Evolutionary conservation across 2,797 vertebrate species (phyloP).

Genomic region (Betta splendens): DNA sequence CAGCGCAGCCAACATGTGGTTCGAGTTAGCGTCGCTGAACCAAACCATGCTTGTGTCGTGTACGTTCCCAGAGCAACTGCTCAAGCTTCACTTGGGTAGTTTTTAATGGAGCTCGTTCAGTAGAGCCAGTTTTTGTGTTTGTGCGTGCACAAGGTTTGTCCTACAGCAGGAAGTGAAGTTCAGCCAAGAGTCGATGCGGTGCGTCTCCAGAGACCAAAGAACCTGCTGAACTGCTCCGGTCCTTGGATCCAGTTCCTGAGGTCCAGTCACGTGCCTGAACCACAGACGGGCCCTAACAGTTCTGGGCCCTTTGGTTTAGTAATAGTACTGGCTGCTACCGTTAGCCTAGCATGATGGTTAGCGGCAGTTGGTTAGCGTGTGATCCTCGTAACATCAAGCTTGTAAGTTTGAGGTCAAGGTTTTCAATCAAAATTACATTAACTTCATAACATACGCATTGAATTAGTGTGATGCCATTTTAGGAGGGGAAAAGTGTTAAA

Average conservation of each 20-base stretch:
- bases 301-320: no score
- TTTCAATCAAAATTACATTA: no score
- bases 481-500: no score
- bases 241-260: slow-evolving; percentile 31
- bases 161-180: slow-evolving; percentile 70
- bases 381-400: no score
- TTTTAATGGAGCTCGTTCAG: slow-evolving; percentile 31
- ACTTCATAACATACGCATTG: no score
- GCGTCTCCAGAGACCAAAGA: slow-evolving; percentile 52
- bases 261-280: no score
- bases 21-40: slow-evolving; percentile 73
- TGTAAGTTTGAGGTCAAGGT: no score
- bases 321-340: no score
- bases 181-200: slow-evolving; percentile 65
- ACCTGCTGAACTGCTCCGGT: slow-evolving; percentile 47
- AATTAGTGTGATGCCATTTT: no score
- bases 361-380: no score
- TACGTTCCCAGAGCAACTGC: slow-evolving; percentile 33
- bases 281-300: no score
- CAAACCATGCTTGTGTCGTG: slow-evolving; percentile 43
- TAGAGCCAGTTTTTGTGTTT: slow-evolving; percentile 30
- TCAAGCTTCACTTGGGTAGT: slow-evolving; percentile 41
- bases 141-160: slow-evolving; percentile 42
- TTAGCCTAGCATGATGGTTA: no score
- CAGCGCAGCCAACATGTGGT: slow-evolving; percentile 75